Base-by-base conservation (phyloP, 2,888 invertebrate species). In the Macroteleia sp. region DNA sequence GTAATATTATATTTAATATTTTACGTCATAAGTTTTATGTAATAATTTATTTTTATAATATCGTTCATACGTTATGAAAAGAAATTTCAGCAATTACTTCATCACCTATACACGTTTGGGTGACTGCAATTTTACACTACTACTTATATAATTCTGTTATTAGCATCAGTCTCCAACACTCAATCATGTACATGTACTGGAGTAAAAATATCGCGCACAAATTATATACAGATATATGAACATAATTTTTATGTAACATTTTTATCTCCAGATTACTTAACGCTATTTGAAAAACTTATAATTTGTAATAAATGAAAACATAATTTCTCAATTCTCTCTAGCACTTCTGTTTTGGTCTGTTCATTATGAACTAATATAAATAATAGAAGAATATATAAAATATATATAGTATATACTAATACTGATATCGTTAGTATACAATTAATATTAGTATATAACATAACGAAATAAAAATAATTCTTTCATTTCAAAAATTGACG, bases 131-230 rank as follows among this genome's bases (percentile, higher is more conserved):
- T 70, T 75, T 74, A 77, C 59, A 70, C 59, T 69, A 66, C 80
- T 76, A 77, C 76, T 78, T 76, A 82, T 71, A 70, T 77, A 77
- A 64, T 79, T 80, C 77, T 78, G 62, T 75, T 78, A 71, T 79
- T 81, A 81, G 81, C 77, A 81, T 85, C 83, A 85, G 83, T 85
- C 83, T 85, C 83, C 74, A 80, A 80, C 83, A 82, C 79, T 85
- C 79, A 83, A 83, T 80, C 83, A 81, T 79, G 76, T 76, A 77
- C 78, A 66, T 59, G 28, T 66, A 50, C 71, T 71, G 50, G 71
- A 54, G 48, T 62, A 54, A 34, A 71, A 56, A 62, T 62, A 62
- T 62, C 32, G 62, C 56, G 41, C 56, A 46, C 19, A 71, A 71
- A 71, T 62, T 62, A 71, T 62, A 62, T 62, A 48, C 17, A 71